A percentile compares a stretch with the other conserved stretches of the same genome.
Evolutionary conservation across 2,113 vertebrate genomes (phyloP).

Genomic region (Tricholaema leucomelas): DNA sequence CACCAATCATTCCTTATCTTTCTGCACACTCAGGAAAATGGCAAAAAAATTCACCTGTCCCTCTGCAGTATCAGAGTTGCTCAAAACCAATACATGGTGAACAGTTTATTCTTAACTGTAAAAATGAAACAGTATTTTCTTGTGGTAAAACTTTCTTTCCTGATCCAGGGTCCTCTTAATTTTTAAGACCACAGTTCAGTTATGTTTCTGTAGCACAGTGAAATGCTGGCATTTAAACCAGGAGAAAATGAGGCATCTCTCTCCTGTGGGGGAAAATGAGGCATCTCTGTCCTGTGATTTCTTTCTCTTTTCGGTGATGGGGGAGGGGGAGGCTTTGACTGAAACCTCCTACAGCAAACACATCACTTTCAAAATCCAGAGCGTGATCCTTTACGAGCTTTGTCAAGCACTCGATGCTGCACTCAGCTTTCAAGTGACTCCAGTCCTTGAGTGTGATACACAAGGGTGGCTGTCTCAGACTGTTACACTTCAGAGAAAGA

Average conservation of each 20-base stretch:
- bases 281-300: not conserved
- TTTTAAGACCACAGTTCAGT: not conserved
- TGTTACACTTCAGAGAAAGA: not conserved
- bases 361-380: not conserved
- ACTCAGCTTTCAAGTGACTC: not conserved
- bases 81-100: accelerated
- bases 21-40: not conserved
- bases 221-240: not conserved
- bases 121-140: not conserved
- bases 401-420: not conserved
- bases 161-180: not conserved
- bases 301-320: accelerated
- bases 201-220: not conserved
- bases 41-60: not conserved
- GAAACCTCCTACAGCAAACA: not conserved
- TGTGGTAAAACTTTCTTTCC: not conserved
- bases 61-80: not conserved
- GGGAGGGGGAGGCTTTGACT: not conserved
- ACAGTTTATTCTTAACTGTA: not conserved
- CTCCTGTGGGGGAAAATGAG: not conserved
- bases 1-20: not conserved
- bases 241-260: not conserved
- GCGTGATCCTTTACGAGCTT: not conserved
- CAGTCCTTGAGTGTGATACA: not conserved
- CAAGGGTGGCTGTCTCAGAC: not conserved